These are phyloP conservation scores for Tetheella fluctuosa DNA, from an alignment of 2,888 invertebrate genomes.

Conservation along the genomic window DNA sequence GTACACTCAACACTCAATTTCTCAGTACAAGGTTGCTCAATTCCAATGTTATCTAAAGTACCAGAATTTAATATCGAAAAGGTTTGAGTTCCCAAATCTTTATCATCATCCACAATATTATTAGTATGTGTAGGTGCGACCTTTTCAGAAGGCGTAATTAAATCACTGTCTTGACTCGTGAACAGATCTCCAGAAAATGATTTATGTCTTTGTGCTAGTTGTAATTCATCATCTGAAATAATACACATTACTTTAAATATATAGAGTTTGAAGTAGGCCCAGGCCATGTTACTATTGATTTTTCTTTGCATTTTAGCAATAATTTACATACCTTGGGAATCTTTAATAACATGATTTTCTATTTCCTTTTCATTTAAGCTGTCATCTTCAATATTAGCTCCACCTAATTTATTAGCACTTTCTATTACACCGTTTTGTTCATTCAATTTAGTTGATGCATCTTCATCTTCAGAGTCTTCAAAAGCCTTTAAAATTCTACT, in stretches of 20 bases:
- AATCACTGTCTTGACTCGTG: constrained; percentile 56
- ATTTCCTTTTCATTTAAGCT: constrained; percentile 17
- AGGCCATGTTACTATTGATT: neutral
- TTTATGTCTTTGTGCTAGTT: constrained; percentile 62
- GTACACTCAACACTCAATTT: constrained; percentile 45
- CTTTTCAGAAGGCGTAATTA: constrained; percentile 9
- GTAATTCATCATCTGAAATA: constrained; percentile 67
- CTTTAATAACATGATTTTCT: constrained; percentile 33
- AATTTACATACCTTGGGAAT: constrained; percentile 60
- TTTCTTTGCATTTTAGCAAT: neutral
- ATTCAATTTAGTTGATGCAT: constrained; percentile 21
- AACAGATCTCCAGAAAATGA: constrained; percentile 65
- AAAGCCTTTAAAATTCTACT: constrained; percentile 78
- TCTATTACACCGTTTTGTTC: constrained; percentile 12
- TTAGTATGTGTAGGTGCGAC: constrained; percentile 22
- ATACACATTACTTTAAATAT: neutral
- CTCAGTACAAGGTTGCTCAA: constrained; percentile 33
- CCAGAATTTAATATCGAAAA: constrained; percentile 59
- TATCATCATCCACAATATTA: constrained; percentile 32
- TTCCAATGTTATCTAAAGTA: constrained; percentile 21
- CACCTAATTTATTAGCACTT: constrained; percentile 10
- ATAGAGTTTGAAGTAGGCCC: no score
- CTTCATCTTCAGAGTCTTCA: constrained; percentile 78
- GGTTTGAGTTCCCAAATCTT: constrained; percentile 58
- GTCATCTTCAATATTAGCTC: constrained; percentile 17